phyloP scores from a whole-genome alignment of 2,113 vertebrate genomes.

The Aleadryas rufinucha region DNA sequence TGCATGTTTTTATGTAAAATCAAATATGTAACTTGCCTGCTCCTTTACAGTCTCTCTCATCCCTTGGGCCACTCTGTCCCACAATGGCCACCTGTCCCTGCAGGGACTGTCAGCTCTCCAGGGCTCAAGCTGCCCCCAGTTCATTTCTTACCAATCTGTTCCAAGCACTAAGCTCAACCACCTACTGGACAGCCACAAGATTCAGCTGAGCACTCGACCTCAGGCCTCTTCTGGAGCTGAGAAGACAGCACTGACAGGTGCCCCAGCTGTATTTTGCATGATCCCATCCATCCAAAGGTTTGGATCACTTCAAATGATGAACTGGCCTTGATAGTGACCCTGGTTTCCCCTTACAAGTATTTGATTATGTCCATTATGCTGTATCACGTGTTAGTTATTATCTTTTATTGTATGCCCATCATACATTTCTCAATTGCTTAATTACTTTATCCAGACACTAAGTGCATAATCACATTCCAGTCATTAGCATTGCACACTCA shows the following conservation, averaged over 20 bases:
- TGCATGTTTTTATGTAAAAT: not conserved
- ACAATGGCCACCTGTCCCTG: rapidly evolving
- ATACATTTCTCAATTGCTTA: constrained; percentile 19
- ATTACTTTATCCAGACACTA: constrained; percentile 20
- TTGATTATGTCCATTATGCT: constrained; percentile 5
- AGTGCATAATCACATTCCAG: constrained; percentile 1
- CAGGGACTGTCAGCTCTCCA: not conserved
- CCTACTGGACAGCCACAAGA: not conserved
- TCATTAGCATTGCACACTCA: not conserved
- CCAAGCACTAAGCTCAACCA: not conserved
- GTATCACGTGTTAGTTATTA: not conserved
- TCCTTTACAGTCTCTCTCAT: not conserved
- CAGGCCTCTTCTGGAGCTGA: not conserved
- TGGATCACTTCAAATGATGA: not conserved
- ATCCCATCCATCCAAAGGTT: not conserved
- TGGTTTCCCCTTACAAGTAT: constrained; percentile 11
- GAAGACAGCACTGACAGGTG: not conserved
- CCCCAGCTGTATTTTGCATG: not conserved
- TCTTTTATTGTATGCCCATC: not conserved
- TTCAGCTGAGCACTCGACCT: not conserved
- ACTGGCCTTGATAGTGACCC: not conserved
- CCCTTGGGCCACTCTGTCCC: not conserved
- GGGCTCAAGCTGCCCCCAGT: not conserved
- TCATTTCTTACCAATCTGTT: not conserved
- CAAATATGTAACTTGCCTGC: not conserved